These are phyloP conservation scores for Drosophila neutralis DNA, from an alignment of 2,888 invertebrate species.

Conservation along the genomic window DNA sequence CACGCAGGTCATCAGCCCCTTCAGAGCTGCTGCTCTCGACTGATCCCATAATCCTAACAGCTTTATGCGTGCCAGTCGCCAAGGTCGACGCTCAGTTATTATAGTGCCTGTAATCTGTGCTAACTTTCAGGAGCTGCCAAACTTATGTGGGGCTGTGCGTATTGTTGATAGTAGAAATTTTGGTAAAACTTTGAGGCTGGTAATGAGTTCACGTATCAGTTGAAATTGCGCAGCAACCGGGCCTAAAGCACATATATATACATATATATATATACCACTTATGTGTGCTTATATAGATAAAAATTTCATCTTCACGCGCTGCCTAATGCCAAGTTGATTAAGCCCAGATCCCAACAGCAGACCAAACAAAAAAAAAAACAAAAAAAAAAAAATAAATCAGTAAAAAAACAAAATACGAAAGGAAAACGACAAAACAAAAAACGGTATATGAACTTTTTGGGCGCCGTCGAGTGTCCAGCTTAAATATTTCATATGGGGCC, in stretches of 20 bases:
- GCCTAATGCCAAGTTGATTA: constrained; percentile 57
- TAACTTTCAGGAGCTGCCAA: constrained; percentile 25
- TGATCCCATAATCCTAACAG: constrained; percentile 21
- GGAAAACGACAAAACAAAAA: constrained; percentile 3
- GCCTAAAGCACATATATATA: not conserved
- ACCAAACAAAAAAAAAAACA: constrained; percentile 14
- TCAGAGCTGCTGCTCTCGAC: not conserved
- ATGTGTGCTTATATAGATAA: not conserved
- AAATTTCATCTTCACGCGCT: constrained; percentile 35
- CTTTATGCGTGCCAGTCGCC: constrained; percentile 3
- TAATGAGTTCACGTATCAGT: constrained; percentile 57
- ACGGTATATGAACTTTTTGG: constrained; percentile 39
- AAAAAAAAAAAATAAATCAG: not conserved
- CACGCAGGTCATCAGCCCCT: constrained; percentile 9
- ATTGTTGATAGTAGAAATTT: constrained; percentile 1
- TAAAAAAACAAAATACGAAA: not conserved
- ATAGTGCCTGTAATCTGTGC: constrained; percentile 5
- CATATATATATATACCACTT: not conserved
- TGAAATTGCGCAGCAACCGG: constrained; percentile 29
- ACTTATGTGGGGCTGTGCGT: constrained; percentile 3
- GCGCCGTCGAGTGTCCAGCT: constrained; percentile 47
- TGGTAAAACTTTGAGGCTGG: constrained; percentile 39
- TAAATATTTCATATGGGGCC: constrained; percentile 62
- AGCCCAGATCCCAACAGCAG: constrained; percentile 17
- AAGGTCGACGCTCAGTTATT: constrained; percentile 23